A percentile compares a stretch with the other conserved stretches of the same genome.
phyloP scores from a whole-genome alignment of 2,797 vertebrate genomes.

The Novumbra hubbsi region DNA sequence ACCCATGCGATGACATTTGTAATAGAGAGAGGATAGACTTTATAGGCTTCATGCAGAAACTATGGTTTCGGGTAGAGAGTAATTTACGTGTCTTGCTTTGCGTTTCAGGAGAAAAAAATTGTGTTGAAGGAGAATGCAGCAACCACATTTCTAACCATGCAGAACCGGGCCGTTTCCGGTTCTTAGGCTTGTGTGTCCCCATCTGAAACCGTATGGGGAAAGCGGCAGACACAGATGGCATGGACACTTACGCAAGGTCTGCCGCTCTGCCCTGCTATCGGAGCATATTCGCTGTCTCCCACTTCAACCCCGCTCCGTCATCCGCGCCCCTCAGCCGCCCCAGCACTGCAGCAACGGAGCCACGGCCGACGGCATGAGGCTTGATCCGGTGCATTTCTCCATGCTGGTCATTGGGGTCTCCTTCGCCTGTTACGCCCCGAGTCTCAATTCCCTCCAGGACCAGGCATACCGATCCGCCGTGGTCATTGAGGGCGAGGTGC shows the following conservation, averaged over 20 bases:
- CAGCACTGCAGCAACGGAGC: constrained; percentile 80
- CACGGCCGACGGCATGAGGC: constrained; percentile 93
- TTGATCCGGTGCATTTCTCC: constrained; percentile 91
- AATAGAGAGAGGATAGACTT: constrained; percentile 45
- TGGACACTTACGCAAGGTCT: constrained; percentile 90
- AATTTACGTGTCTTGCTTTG: constrained; percentile 78
- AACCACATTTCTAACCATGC: constrained; percentile 76
- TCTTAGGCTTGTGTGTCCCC: constrained; percentile 80
- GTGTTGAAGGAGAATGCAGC: constrained; percentile 81
- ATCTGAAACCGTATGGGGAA: constrained; percentile 79
- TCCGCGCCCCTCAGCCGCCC: constrained; percentile 64
- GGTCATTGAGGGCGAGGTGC: constrained; percentile 96
- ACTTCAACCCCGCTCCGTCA: constrained; percentile 76
- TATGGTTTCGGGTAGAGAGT: constrained; percentile 66
- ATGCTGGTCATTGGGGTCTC: constrained; percentile 95
- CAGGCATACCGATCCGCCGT: constrained; percentile 91
- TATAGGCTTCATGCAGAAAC: constrained; percentile 60
- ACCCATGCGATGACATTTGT: constrained; percentile 76
- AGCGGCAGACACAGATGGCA: constrained; percentile 89
- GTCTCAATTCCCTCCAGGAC: constrained; percentile 92
- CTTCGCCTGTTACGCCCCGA: constrained; percentile 94
- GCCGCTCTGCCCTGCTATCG: constrained; percentile 84
- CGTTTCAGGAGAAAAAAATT: constrained; percentile 70
- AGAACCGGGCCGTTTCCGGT: constrained; percentile 84
- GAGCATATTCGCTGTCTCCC: constrained; percentile 79